A percentile compares a stretch with the other conserved stretches of the same genome.
phyloP scores from a whole-genome alignment of 1,140 invertebrate species.

The Anthonomus grandis region DNA sequence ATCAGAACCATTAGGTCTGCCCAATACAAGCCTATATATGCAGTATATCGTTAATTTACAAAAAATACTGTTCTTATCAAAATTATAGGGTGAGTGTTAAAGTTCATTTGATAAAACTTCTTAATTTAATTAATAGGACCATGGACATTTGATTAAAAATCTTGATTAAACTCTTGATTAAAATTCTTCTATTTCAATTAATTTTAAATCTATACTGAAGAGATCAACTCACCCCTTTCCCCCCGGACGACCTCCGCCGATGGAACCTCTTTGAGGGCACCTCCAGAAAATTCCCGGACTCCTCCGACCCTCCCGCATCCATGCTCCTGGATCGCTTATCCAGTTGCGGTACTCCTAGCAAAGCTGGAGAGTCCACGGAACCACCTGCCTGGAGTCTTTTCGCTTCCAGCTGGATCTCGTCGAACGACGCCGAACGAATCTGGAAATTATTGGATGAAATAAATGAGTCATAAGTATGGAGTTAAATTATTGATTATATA shows the following conservation, averaged over 20 bases:
- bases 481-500: no score
- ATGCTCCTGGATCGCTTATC: slow-evolving; percentile 71
- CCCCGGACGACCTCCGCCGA: slow-evolving; percentile 59
- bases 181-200: neutral
- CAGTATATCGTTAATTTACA: no score
- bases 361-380: slow-evolving; percentile 43
- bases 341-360: slow-evolving; percentile 64
- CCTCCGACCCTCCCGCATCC: slow-evolving; percentile 67
- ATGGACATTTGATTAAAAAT: neutral
- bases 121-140: no score
- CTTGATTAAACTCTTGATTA: neutral
- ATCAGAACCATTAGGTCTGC: no score
- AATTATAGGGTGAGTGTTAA: no score
- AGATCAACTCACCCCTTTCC: slow-evolving; percentile 52
- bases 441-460: no score
- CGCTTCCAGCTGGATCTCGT: slow-evolving; percentile 79
- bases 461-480: no score
- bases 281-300: slow-evolving; percentile 63
- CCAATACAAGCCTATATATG: no score
- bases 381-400: slow-evolving; percentile 54
- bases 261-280: slow-evolving; percentile 63
- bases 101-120: no score
- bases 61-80: no score
- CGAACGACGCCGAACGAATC: slow-evolving; percentile 73
- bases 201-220: neutral